Percentiles rank a stretch among this genome's conserved stretches.
These are phyloP conservation scores for Catagonus wagneri DNA, from an alignment of 2,113 vertebrate species.

Conservation along the genomic window DNA sequence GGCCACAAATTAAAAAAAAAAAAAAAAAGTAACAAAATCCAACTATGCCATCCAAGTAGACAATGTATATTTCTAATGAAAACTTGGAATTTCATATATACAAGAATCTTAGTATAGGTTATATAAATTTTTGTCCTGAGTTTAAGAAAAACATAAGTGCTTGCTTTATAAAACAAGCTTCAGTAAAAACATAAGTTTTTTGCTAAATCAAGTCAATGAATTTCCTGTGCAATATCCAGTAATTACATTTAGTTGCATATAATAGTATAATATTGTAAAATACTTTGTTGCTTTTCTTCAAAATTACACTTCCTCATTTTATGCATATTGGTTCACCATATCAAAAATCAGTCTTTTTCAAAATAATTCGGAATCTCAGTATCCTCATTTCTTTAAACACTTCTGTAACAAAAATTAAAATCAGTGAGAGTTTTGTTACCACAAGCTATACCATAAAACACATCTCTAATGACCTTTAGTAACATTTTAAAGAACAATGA, in stretches of 20 bases:
- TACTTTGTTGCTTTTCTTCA: neutral
- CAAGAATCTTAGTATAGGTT: neutral
- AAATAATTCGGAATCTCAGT: neutral
- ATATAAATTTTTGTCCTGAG: neutral
- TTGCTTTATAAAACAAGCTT: neutral
- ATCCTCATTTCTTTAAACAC: neutral
- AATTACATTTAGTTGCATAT: neutral
- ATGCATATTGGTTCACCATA: neutral
- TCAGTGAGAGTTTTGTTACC: neutral
- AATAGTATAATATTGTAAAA: neutral
- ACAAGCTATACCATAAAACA: neutral
- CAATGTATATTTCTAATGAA: neutral
- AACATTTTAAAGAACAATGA: conserved; percentile 2
- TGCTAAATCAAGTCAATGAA: neutral
- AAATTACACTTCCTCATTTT: neutral
- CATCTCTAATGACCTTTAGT: neutral
- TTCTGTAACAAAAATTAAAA: conserved; percentile 29
- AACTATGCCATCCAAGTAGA: neutral
- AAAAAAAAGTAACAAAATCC: neutral
- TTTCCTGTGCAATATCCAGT: neutral
- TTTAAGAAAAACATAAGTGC: neutral
- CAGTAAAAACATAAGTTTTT: neutral
- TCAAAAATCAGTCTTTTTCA: neutral
- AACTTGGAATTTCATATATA: neutral
- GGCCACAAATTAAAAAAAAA: no score